Evolutionary conservation across 1,140 invertebrate species (phyloP).

Genomic region (Brachionus paranguensis): DNA sequence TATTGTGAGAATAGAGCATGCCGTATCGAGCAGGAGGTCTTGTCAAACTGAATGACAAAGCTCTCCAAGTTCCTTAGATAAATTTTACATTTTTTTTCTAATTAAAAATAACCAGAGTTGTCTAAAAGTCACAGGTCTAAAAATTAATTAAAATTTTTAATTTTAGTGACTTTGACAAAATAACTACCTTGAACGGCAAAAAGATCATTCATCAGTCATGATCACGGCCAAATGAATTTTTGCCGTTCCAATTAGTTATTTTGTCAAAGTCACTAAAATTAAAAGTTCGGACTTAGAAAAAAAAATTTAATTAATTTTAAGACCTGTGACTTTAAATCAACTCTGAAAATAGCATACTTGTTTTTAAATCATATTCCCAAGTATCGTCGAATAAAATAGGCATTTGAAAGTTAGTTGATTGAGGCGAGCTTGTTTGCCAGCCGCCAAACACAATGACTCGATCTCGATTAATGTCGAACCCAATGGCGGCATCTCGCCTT

Average conservation of each 20-base stretch:
- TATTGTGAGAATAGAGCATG: slow-evolving; percentile 32
- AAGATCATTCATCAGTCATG: no score
- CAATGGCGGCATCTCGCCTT: slow-evolving; percentile 27
- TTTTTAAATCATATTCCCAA: slow-evolving; percentile 37
- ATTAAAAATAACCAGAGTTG: no score
- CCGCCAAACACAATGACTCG: slow-evolving; percentile 4
- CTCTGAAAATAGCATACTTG: background rate
- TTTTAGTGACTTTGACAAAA: no score
- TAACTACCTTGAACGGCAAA: no score
- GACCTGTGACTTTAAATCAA: no score
- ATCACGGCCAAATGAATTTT: no score
- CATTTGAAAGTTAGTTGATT: background rate
- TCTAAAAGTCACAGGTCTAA: no score
- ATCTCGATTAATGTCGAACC: background rate
- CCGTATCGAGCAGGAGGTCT: slow-evolving; percentile 4
- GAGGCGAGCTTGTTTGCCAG: background rate
- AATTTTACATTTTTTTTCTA: background rate
- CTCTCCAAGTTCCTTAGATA: slow-evolving; percentile 1
- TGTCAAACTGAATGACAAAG: background rate
- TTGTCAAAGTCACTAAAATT: no score
- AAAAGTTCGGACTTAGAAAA: no score
- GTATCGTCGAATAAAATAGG: slow-evolving; percentile 33
- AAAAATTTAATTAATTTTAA: no score
- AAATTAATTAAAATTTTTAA: no score
- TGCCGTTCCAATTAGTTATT: no score